Percentiles rank a stretch among this genome's conserved stretches.
These are phyloP conservation scores for Lottia gigantea DNA, from an alignment of 2,888 invertebrate species.

Conservation along the genomic window DNA sequence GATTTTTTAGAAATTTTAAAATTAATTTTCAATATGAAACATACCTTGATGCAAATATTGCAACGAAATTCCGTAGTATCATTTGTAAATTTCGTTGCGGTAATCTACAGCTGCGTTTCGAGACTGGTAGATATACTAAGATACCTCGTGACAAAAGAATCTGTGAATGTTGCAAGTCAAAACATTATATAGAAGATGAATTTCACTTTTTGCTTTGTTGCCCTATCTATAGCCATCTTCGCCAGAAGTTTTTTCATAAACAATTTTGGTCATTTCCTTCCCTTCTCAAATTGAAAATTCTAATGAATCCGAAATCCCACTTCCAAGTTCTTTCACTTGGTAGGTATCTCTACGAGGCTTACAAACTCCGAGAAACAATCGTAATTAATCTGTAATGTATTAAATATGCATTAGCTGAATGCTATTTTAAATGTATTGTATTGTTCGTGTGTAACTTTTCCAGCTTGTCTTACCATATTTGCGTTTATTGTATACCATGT, in stretches of 20 bases:
- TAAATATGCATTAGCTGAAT: no score
- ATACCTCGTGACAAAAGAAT: not conserved
- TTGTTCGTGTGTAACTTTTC: no score
- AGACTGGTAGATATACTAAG: conserved; percentile 7
- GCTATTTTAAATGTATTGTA: no score
- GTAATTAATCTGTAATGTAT: no score
- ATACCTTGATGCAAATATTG: conserved; percentile 1
- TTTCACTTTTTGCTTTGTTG: conserved; percentile 3
- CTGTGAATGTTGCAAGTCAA: not conserved
- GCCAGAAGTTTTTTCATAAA: no score
- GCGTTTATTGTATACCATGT: no score
- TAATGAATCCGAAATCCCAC: not conserved
- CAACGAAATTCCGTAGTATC: not conserved
- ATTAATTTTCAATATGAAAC: not conserved
- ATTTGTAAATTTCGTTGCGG: not conserved
- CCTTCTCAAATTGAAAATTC: not conserved
- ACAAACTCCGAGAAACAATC: not conserved
- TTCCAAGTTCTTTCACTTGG: not conserved
- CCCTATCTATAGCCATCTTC: not conserved
- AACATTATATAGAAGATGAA: conserved; percentile 1
- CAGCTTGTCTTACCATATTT: no score
- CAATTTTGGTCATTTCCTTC: conserved; percentile 7
- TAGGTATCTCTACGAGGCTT: not conserved
- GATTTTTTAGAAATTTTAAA: not conserved
- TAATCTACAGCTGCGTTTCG: not conserved